phyloP scores from a whole-genome alignment of 2,113 vertebrate genomes.

The Notarius quadriscutis region DNA sequence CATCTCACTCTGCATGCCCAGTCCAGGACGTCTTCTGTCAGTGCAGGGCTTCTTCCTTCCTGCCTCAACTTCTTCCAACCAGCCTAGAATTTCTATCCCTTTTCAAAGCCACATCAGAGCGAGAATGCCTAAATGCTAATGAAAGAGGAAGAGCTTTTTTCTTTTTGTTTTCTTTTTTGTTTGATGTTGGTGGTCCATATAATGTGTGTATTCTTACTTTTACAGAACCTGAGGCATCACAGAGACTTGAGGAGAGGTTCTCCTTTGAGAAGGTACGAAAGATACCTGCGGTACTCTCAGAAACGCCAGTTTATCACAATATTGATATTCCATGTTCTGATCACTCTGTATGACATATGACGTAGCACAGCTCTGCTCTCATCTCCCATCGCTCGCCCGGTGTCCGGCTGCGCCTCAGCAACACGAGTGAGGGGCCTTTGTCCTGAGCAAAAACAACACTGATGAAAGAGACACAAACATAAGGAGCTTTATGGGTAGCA shows the following conservation, averaged over 20 bases:
- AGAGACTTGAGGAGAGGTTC: too few species aligned
- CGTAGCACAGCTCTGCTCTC: conserved; percentile 11
- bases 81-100: neutral
- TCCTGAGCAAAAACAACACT: conserved; percentile 48
- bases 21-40: neutral
- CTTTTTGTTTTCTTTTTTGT: neutral
- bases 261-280: neutral
- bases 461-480: conserved; percentile 36
- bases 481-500: conserved; percentile 36
- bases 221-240: neutral
- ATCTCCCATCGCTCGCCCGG: neutral
- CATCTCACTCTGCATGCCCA: neutral
- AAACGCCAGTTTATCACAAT: neutral
- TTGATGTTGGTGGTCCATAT: neutral
- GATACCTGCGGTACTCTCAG: neutral
- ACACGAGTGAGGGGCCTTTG: conserved; percentile 52
- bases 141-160: neutral
- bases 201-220: neutral
- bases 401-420: conserved; percentile 22
- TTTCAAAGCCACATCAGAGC: neutral
- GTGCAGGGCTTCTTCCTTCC: neutral
- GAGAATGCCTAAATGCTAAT: neutral
- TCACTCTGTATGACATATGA: conserved; percentile 34
- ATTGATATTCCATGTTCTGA: neutral
- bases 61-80: neutral